Percentiles rank a stretch among this genome's conserved stretches.
These are phyloP conservation scores for Nezara viridula DNA, from an alignment of 2,888 invertebrate species.

Conservation along the genomic window DNA sequence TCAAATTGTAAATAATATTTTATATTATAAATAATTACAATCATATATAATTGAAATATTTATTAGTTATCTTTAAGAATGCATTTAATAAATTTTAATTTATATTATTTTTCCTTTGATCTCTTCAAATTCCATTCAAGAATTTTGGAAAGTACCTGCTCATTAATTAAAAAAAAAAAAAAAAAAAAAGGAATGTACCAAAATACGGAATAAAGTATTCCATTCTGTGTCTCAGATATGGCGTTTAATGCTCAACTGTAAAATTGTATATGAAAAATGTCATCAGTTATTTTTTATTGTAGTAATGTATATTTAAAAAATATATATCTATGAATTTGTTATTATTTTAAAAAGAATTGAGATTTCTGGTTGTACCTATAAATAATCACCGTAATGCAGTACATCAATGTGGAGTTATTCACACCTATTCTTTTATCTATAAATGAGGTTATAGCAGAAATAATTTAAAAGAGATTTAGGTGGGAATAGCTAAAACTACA, in stretches of 20 bases:
- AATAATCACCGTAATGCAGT: not conserved
- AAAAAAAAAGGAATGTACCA: not conserved
- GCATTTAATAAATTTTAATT: conserved; percentile 46
- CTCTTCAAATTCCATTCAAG: conserved; percentile 36
- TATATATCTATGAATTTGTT: conserved; percentile 10
- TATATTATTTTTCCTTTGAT: conserved; percentile 49
- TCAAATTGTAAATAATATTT: conserved; percentile 42
- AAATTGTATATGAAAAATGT: conserved; percentile 43
- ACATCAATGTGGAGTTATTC: not conserved
- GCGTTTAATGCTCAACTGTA: conserved; percentile 28
- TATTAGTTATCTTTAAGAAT: conserved; percentile 24
- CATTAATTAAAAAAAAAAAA: not conserved
- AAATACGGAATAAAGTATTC: not conserved
- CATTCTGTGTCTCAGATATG: conserved; percentile 13
- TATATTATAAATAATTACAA: not conserved
- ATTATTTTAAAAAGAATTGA: conserved; percentile 12
- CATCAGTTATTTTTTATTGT: conserved; percentile 32
- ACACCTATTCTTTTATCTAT: not conserved
- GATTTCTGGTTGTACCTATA: conserved; percentile 22
- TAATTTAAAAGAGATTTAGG: not conserved
- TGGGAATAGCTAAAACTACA: not conserved
- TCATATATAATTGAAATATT: conserved; percentile 18
- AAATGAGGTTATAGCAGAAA: not conserved
- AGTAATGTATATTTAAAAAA: not conserved
- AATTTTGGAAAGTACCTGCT: conserved; percentile 49